Base-by-base conservation (phyloP, 2,113 vertebrate genomes). In the Stictonetta naevosa region DNA sequence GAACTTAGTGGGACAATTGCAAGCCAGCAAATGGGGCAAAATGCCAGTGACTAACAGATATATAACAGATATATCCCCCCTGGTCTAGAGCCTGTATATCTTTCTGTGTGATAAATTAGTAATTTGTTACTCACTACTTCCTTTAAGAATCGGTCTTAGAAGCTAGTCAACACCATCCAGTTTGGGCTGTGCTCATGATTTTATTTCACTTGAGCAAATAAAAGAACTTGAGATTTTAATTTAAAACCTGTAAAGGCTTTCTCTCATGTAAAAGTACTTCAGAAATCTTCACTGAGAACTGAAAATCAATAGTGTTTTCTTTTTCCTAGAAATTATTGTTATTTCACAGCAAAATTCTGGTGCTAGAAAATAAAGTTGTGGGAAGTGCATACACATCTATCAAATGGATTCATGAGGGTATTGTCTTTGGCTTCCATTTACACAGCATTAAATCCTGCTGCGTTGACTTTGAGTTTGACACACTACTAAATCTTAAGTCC, bases 401-500 rank as follows among this genome's bases (percentile, higher is more conserved):
- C 92, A 72, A 21, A 0, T n/a, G 86, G 80, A 94, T 88, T 84
- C 93, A 82, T 64, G 14, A 60, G 38, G 69, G 74, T 69, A 84
- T 86, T 92, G 90, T 89, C 90, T 95, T 79, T 66, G 88, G 66
- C 91, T 96, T 88, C 88, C 86, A 36, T 86, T 92, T 78, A 56
- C 77, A 73, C 92, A 63, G 80, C 77, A 66, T 87, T 94, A 88
- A 95, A 93, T 92, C 79, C 86, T 92, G 62, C 91, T 84, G 40
- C 88, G 93, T 95, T 97, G 92, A 93, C 86, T 97, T 86, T 84
- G 88, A 95, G 83, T 69, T 84, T 92, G 92, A 92, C 91, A 78
- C 2, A 18, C 88, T 62, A 88, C 86, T 94, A 92, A 94, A 96
- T 96, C 95, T 94, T 84, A 52, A 40, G 62, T 93, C 95, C 92